A percentile compares a stretch with the other conserved stretches of the same genome.
phyloP scores from a whole-genome alignment of 2,888 invertebrate species.

The Stenichneumon culpator region DNA sequence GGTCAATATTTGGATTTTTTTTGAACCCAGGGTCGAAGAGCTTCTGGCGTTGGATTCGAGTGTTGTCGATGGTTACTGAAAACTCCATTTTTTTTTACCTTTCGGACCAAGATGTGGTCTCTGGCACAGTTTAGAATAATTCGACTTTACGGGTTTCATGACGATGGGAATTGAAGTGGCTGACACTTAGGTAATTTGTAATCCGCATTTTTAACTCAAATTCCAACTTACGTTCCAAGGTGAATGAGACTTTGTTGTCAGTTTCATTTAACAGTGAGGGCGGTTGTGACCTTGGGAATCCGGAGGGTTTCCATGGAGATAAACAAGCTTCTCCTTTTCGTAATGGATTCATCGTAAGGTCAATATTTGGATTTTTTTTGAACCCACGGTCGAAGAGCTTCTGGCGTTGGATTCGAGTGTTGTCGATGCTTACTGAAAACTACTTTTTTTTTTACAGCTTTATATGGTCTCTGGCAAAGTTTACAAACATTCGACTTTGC shows the following conservation, averaged over 20 bases:
- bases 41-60: neutral
- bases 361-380: neutral
- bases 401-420: neutral
- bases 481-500: too few species aligned
- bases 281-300: slow-evolving; percentile 81
- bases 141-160: too few species aligned
- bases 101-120: too few species aligned
- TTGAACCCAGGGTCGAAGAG: neutral
- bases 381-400: neutral
- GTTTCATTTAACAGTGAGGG: too few species aligned
- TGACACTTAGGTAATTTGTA: too few species aligned
- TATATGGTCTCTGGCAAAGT: too few species aligned
- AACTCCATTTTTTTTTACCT: neutral
- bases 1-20: neutral
- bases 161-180: too few species aligned
- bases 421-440: neutral
- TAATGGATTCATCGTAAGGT: slow-evolving; percentile 2
- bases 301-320: slow-evolving; percentile 78
- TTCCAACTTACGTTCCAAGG: too few species aligned
- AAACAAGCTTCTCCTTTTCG: slow-evolving; percentile 73
- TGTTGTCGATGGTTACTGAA: neutral
- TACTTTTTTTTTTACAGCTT: neutral
- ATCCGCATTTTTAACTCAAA: too few species aligned
- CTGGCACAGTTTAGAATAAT: too few species aligned
- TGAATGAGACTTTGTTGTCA: too few species aligned